Evolutionary conservation across 1,140 invertebrate genomes (phyloP), one percentile per base, ranked within the genome.

Genomic region (Drosophila rhopaloa): DNA sequence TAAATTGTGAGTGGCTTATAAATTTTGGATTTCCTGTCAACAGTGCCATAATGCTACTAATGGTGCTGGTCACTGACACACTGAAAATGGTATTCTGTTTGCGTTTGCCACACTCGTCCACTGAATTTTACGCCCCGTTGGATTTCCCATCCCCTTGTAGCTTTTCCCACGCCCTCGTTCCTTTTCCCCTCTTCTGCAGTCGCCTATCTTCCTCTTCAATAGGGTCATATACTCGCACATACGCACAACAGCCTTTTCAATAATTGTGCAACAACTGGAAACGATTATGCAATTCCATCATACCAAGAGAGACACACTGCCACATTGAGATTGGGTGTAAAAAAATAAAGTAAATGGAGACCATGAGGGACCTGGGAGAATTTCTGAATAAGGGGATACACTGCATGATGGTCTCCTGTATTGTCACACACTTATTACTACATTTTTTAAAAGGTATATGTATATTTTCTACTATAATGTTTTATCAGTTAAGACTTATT

Each of bases 231-330:
- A 35, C 44, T n/a, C 19, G 27, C 50, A n/a, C 48, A 27, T 32
- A 63, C 40, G 55, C 44, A 61, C 63, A 76, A 65, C 77, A 73
- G 74, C 77, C 80, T 89, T 90, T 89, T 89, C 85, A 89, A 89
- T 89, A 89, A 89, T 89, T 89, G 84, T 89, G 84, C 84, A 89
- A 84, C 84, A 89, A 89, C 84, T 89, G 84, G 84, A 89, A 89
- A 74, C 81, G 85, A 89, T 89, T 89, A 89, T 89, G 85, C 84
- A 89, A 89, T 89, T 89, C 81, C 84, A 89, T 81, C 84, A 89
- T 81, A 75, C 85, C 80, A 84, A 81, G 70, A 81, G 81, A 37
- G 65, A 38, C 76, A 82, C 82, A 67, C 58, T 70, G 76, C 66
- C 75, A 68, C 76, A 79, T 56, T 51, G 83, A 83, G 76, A 72